A percentile compares a stretch with the other conserved stretches of the same genome.
Conservation (phyloP, 2,113 vertebrate species). For the Bolborhynchus lineola region DNA sequence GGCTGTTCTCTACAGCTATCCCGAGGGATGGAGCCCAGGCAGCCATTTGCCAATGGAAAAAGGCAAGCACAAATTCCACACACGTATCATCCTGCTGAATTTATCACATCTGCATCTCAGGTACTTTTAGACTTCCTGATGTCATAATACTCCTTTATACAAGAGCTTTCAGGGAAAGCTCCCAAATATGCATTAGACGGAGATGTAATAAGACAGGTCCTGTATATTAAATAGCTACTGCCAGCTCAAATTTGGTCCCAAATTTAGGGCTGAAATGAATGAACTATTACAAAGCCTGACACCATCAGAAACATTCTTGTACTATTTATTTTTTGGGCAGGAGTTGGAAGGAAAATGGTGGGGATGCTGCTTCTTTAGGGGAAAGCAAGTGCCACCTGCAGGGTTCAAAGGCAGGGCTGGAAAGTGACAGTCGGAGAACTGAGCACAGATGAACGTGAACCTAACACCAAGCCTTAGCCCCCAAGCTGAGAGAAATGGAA, state of each 20-base stretch:
- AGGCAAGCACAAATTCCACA: constrained; percentile 38
- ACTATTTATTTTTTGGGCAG: constrained; percentile 34
- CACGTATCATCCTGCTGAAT: constrained; percentile 48
- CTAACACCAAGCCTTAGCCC: neutral
- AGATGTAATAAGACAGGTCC: constrained; percentile 61
- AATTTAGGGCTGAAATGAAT: constrained; percentile 57
- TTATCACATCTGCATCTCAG: constrained; percentile 68
- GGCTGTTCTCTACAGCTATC: constrained; percentile 56
- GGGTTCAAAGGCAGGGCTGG: neutral
- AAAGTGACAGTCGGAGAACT: neutral
- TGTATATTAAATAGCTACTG: constrained; percentile 62
- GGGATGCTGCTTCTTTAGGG: constrained; percentile 16
- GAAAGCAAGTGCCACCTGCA: constrained; percentile 20
- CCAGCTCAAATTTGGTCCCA: constrained; percentile 45
- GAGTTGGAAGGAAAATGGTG: constrained; percentile 25
- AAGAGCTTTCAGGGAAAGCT: constrained; percentile 63
- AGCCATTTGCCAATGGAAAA: constrained; percentile 60
- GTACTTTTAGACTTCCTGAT: constrained; percentile 67
- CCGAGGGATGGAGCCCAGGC: constrained; percentile 39
- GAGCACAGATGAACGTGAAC: neutral
- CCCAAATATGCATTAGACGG: constrained; percentile 55
- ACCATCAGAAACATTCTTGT: constrained; percentile 45
- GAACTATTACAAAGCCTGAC: constrained; percentile 56
- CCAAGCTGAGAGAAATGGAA: constrained; percentile 15
- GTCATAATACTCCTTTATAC: constrained; percentile 63